These are phyloP conservation scores for Thyatira batis DNA, from an alignment of 2,888 invertebrate genomes.

Conservation along the genomic window DNA sequence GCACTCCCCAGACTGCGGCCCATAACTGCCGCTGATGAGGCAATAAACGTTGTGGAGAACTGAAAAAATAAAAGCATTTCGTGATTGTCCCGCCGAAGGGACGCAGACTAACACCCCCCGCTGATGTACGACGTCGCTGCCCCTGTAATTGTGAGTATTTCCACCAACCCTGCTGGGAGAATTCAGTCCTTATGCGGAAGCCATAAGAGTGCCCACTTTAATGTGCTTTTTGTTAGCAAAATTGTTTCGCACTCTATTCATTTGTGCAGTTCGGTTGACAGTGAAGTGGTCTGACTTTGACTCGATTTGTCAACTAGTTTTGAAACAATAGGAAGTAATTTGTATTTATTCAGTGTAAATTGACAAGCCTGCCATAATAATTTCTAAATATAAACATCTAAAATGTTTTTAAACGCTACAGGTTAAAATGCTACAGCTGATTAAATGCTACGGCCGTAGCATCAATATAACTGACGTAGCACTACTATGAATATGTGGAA, in stretches of 20 bases:
- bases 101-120: conserved; percentile 37
- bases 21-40: conserved; percentile 67
- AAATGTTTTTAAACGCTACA: background rate
- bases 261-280: conserved; percentile 26
- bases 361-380: too few species aligned
- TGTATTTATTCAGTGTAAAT: too few species aligned
- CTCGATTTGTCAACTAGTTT: conserved; percentile 4
- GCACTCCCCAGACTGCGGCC: conserved; percentile 26
- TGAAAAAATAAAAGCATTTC: conserved; percentile 78
- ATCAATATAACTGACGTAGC: background rate
- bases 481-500: too few species aligned
- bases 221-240: background rate
- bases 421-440: background rate
- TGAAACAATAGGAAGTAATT: background rate
- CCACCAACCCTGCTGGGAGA: conserved; percentile 4
- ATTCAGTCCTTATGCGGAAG: conserved; percentile 16
- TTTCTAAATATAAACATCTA: too few species aligned
- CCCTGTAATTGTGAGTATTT: conserved; percentile 52
- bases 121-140: conserved; percentile 41
- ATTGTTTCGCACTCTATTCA: conserved; percentile 21
- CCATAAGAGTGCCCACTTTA: conserved; percentile 11
- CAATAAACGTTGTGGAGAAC: conserved; percentile 61
- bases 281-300: conserved; percentile 23
- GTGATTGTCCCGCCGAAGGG: conserved; percentile 61
- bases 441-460: background rate